Evolutionary conservation across 2,888 invertebrate genomes (phyloP).

Genomic region (Melieria omissa): DNA sequence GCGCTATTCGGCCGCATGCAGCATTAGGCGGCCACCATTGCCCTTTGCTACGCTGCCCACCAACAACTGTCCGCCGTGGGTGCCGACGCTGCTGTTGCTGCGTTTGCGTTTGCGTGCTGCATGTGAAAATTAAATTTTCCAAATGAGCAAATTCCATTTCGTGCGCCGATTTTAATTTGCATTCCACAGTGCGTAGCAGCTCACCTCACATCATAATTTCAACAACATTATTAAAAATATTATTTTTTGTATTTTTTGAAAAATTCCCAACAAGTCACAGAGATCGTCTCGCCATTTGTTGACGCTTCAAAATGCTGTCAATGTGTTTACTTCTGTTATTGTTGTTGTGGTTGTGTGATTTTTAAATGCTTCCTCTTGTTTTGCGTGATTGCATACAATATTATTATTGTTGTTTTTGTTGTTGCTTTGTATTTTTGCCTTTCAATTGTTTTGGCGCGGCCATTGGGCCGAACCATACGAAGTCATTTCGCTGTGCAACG

Average conservation of each 20-base stretch:
- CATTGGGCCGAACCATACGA: constrained; percentile 15
- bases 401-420: neutral
- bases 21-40: too few species aligned
- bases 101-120: constrained; percentile 3
- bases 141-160: constrained; percentile 8
- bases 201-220: neutral
- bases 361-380: too few species aligned
- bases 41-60: neutral
- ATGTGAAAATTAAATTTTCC: constrained; percentile 37
- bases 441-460: neutral
- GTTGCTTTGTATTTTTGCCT: neutral
- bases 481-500: constrained; percentile 34
- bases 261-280: constrained; percentile 22
- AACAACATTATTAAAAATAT: neutral
- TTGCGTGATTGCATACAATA: neutral
- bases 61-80: constrained; percentile 20
- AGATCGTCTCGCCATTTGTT: neutral
- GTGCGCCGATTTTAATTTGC: constrained; percentile 9
- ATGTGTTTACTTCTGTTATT: constrained; percentile 2
- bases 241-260: neutral
- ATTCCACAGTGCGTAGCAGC: neutral
- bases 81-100: constrained; percentile 2
- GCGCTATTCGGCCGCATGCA: too few species aligned
- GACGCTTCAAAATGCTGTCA: neutral
- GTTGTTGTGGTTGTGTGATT: neutral